A percentile compares a stretch with the other conserved stretches of the same genome.
Evolutionary conservation across 2,888 invertebrate species (phyloP).

Genomic region (Suillia variegata): DNA sequence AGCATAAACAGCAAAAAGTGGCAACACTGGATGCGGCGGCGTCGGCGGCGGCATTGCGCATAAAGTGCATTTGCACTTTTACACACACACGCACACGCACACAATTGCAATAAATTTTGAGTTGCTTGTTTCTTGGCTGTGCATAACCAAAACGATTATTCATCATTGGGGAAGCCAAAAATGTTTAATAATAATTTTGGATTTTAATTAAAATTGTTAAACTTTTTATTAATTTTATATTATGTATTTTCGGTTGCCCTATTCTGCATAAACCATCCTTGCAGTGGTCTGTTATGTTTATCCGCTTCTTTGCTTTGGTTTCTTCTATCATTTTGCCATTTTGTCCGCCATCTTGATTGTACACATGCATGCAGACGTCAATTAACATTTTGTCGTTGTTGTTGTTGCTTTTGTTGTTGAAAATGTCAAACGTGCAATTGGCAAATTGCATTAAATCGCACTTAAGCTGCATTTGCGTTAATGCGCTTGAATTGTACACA

Average conservation of each 20-base stretch:
- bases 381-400: too few species aligned
- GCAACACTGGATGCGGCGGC: background rate
- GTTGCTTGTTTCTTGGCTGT: background rate
- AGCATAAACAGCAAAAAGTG: too few species aligned
- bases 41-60: slow-evolving; percentile 24
- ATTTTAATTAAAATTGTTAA: too few species aligned
- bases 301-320: too few species aligned
- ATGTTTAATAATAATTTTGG: too few species aligned
- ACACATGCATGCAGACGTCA: background rate
- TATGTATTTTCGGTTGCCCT: too few species aligned
- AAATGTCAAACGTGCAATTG: slow-evolving; percentile 1
- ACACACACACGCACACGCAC: slow-evolving; percentile 3
- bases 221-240: too few species aligned
- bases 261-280: too few species aligned
- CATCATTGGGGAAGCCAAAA: too few species aligned
- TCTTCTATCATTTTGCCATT: slow-evolving; percentile 25
- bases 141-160: background rate
- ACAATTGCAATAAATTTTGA: background rate
- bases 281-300: too few species aligned
- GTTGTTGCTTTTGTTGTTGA: background rate
- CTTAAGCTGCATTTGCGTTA: background rate
- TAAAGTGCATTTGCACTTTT: slow-evolving; percentile 20
- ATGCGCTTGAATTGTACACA: background rate
- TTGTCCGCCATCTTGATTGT: background rate
- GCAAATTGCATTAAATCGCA: background rate